Percentiles rank a stretch among this genome's conserved stretches.
These are phyloP conservation scores for Cephus sareptanus DNA, from an alignment of 2,888 invertebrate species.

Conservation along the genomic window DNA sequence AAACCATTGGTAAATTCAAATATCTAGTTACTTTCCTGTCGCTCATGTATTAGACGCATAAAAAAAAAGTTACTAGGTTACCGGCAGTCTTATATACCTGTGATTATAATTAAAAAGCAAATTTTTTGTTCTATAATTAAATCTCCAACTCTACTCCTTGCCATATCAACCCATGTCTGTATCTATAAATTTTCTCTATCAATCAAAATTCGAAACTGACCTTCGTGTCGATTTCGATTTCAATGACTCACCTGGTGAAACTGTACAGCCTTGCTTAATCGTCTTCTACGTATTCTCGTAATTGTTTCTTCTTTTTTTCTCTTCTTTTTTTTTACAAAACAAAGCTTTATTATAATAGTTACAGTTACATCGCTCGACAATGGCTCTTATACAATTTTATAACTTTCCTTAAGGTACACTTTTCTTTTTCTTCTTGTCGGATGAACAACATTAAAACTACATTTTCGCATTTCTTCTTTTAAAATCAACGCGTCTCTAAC, in stretches of 20 bases:
- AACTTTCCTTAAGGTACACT: slow-evolving; percentile 41
- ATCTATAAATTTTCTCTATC: background rate
- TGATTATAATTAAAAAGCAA: background rate
- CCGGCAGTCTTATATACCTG: background rate
- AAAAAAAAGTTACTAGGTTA: background rate
- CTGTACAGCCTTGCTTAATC: background rate
- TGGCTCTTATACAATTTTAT: slow-evolving; percentile 21
- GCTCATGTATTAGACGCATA: background rate
- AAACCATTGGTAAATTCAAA: background rate
- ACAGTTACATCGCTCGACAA: slow-evolving; percentile 38
- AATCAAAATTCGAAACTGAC: background rate
- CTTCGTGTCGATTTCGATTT: background rate
- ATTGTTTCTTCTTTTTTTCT: slow-evolving; percentile 20
- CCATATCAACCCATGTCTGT: background rate
- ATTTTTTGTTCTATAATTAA: background rate
- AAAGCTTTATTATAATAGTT: slow-evolving; percentile 43
- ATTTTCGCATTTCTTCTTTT: background rate
- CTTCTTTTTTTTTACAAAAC: slow-evolving; percentile 37
- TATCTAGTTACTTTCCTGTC: background rate
- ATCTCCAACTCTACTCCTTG: too few relatives aligned
- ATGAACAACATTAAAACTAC: slow-evolving; percentile 41
- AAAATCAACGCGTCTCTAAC: background rate
- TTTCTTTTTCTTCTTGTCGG: slow-evolving; percentile 24
- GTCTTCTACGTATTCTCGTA: background rate
- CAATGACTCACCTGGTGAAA: background rate